Conservation (phyloP, 2,888 invertebrate species). For the Eueremaeus valkanovi region DNA sequence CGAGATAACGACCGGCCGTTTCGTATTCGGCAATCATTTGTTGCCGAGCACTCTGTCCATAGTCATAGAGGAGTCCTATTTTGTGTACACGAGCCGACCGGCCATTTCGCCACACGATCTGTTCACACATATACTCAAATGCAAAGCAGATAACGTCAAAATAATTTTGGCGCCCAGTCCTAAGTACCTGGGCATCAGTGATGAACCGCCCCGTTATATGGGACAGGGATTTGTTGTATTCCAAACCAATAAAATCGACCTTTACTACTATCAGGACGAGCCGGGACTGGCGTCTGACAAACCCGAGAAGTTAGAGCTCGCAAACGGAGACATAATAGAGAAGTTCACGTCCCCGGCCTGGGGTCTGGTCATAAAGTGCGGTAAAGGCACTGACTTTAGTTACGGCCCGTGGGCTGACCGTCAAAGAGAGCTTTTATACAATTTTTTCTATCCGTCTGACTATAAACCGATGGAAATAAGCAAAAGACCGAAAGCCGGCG, state of each 20-base stretch:
- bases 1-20: slow-evolving; percentile 82
- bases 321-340: slow-evolving; percentile 81
- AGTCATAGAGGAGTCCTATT: slow-evolving; percentile 87
- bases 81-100: slow-evolving; percentile 91
- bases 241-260: slow-evolving; percentile 87
- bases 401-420: slow-evolving; percentile 99
- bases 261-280: slow-evolving; percentile 97
- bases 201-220: slow-evolving; percentile 94
- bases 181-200: slow-evolving; percentile 85
- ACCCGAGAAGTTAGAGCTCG: slow-evolving; percentile 79
- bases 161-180: slow-evolving; percentile 92
- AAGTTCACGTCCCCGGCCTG: slow-evolving; percentile 90
- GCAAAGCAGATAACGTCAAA: slow-evolving; percentile 89
- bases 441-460: slow-evolving; percentile 85
- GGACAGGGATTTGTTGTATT: slow-evolving; percentile 96
- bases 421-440: slow-evolving; percentile 89
- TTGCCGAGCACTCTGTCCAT: slow-evolving; percentile 84
- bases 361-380: slow-evolving; percentile 92
- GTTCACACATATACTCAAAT: slow-evolving; percentile 93
- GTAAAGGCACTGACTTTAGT: slow-evolving; percentile 91
- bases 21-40: slow-evolving; percentile 90
- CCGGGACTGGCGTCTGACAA: slow-evolving; percentile 84
- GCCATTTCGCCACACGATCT: slow-evolving; percentile 87
- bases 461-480: slow-evolving; percentile 60
- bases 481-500: slow-evolving; percentile 76